Percentiles rank a stretch among this genome's conserved stretches.
phyloP scores from a whole-genome alignment of 2,888 invertebrate genomes.

The Synanthedon myopaeformis region DNA sequence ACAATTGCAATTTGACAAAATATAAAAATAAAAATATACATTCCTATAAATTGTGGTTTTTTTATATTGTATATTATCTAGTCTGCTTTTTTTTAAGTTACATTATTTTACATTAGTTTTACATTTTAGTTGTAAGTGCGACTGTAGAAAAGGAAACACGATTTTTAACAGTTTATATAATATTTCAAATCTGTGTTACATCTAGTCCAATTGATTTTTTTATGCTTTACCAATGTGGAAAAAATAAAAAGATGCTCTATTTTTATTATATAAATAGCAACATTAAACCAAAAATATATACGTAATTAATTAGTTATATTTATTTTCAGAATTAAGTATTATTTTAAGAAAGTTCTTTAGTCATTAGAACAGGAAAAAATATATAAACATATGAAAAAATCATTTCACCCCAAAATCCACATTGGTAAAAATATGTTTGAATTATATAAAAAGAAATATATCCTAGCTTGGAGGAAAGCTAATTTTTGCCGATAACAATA shows the following conservation, averaged over 20 bases:
- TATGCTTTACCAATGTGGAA: conserved; percentile 38
- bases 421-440: conserved; percentile 30
- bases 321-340: conserved; percentile 1
- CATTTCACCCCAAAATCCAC: conserved; percentile 15
- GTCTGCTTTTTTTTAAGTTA: conserved; percentile 3
- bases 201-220: conserved; percentile 65
- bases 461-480: conserved; percentile 61
- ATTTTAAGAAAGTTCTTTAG: conserved; percentile 1
- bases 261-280: no score
- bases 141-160: conserved; percentile 32
- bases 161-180: conserved; percentile 14
- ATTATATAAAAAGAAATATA: conserved; percentile 57
- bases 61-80: conserved; percentile 13
- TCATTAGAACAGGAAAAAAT: not conserved
- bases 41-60: no score
- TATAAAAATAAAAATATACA: conserved; percentile 2
- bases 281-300: no score
- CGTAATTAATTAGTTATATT: conserved; percentile 6
- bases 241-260: no score
- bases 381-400: no score
- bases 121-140: conserved; percentile 32
- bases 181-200: conserved; percentile 36
- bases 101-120: not conserved
- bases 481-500: conserved; percentile 33
- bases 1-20: conserved; percentile 9